phyloP scores from a whole-genome alignment of 2,113 vertebrate species.

The Leptosomus discolor region DNA sequence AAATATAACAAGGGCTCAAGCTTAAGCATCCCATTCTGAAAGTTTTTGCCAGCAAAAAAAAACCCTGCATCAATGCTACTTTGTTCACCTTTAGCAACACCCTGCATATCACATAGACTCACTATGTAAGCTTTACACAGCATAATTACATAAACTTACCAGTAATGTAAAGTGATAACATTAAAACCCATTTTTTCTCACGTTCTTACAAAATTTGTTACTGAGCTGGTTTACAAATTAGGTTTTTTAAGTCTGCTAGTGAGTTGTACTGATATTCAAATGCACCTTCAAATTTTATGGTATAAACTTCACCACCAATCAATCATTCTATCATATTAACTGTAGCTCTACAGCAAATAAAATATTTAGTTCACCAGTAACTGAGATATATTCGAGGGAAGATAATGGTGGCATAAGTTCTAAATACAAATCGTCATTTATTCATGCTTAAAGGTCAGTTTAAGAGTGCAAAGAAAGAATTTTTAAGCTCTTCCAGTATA shows the following conservation, averaged over 20 bases:
- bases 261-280: background rate
- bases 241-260: background rate
- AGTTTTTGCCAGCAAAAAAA: background rate
- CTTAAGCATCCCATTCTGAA: background rate
- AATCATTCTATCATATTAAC: background rate
- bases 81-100: background rate
- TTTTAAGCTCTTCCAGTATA: background rate
- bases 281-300: background rate
- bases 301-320: background rate
- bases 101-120: background rate
- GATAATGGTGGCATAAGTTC: background rate
- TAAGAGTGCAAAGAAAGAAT: background rate
- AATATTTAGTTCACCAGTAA: background rate
- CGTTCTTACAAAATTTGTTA: background rate
- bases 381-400: background rate
- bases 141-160: background rate
- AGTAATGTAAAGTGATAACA: background rate
- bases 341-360: background rate
- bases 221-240: background rate
- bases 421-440: background rate
- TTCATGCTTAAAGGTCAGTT: background rate
- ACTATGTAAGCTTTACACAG: background rate
- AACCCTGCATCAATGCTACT: background rate
- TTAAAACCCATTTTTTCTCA: background rate
- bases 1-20: background rate